Evolutionary conservation across 2,888 invertebrate genomes (phyloP).

Genomic region (Drosophila falleni): DNA sequence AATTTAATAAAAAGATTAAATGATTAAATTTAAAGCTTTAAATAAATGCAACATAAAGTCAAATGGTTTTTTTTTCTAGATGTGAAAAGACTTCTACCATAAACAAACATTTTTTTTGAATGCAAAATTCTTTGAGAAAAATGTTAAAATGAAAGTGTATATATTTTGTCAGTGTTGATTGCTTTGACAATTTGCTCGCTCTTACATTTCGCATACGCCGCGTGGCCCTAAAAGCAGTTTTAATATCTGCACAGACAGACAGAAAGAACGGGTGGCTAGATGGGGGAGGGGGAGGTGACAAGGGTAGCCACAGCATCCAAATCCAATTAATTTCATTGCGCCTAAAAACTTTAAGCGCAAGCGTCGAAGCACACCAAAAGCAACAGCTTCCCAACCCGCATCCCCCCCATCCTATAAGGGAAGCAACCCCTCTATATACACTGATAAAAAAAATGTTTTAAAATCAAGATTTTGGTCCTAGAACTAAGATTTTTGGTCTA

Average conservation of each 20-base stretch:
- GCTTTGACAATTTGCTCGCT: neutral
- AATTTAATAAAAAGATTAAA: neutral
- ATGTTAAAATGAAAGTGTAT: conserved; percentile 45
- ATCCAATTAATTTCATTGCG: conserved; percentile 78
- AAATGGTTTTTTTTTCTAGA: neutral
- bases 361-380: conserved; percentile 64
- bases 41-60: neutral
- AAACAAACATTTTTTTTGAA: neutral
- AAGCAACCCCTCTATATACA: conserved; percentile 1
- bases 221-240: conserved; percentile 25
- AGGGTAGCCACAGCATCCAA: conserved; percentile 33
- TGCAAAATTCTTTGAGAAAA: neutral
- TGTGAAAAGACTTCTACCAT: neutral
- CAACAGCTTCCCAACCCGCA: neutral
- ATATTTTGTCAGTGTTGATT: conserved; percentile 2
- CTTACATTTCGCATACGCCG: conserved; percentile 71
- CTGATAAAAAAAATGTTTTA: no score
- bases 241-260: conserved; percentile 9
- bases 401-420: neutral
- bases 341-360: conserved; percentile 76
- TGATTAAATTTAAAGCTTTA: neutral
- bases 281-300: neutral
- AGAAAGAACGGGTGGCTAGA: no score
- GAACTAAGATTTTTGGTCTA: no score
- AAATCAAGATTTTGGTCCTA: no score